Percentiles rank a stretch among this genome's conserved stretches.
Evolutionary conservation across 2,113 vertebrate genomes (phyloP).

Genomic region (Pimephales promelas): DNA sequence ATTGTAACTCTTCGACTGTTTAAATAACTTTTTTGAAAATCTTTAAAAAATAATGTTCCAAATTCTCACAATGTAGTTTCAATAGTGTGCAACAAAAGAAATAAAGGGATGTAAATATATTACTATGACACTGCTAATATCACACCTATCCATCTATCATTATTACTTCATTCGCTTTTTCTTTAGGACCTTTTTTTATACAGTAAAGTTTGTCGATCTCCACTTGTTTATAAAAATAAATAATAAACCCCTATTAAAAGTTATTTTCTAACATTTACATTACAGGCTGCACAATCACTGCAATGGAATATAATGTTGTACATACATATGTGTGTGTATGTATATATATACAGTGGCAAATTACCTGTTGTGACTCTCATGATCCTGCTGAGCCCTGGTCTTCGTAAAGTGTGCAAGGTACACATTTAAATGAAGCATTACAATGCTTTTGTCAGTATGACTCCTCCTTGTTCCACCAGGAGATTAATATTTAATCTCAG

Average conservation of each 20-base stretch:
- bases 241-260: neutral
- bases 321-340: neutral
- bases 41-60: neutral
- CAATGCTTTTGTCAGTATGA: constrained; percentile 34
- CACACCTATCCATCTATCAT: neutral
- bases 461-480: constrained; percentile 48
- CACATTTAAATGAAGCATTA: constrained; percentile 56
- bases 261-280: neutral
- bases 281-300: neutral
- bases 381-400: constrained; percentile 31
- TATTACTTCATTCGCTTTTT: neutral
- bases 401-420: constrained; percentile 61
- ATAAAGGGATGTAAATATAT: neutral
- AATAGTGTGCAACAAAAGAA: neutral
- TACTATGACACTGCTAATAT: neutral
- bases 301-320: neutral
- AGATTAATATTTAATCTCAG: constrained; percentile 70
- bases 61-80: neutral
- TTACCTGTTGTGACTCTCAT: constrained; percentile 67
- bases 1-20: neutral
- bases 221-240: neutral
- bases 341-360: neutral
- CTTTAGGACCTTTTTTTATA: neutral
- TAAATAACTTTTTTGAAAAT: neutral
- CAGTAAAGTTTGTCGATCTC: neutral